Evolutionary conservation across 1,140 invertebrate species (phyloP).

Genomic region (Delia radicum): DNA sequence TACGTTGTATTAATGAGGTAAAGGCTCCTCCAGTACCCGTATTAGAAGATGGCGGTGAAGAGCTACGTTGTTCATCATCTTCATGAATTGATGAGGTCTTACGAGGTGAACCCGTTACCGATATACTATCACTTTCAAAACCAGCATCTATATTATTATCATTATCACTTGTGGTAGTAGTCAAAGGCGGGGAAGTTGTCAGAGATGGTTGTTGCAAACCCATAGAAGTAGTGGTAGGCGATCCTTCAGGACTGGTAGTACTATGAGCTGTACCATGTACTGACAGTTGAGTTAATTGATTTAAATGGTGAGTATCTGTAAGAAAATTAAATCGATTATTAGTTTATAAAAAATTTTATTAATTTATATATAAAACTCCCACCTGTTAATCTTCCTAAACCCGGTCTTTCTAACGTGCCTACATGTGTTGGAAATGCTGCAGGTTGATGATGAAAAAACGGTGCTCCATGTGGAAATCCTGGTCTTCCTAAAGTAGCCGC

Average conservation of each 20-base stretch:
- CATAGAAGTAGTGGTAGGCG: conserved; percentile 50
- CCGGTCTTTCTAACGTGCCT: conserved; percentile 53
- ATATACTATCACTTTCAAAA: conserved; percentile 66
- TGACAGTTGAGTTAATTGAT: conserved; percentile 40
- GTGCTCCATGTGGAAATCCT: conserved; percentile 44
- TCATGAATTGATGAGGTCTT: conserved; percentile 36
- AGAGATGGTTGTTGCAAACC: conserved; percentile 36
- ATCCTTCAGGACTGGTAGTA: conserved; percentile 66
- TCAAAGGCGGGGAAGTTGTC: conserved; percentile 35
- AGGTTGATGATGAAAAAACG: conserved; percentile 60
- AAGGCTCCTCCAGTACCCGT: conserved; percentile 43
- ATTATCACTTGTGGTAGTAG: conserved; percentile 40
- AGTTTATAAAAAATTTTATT: not conserved
- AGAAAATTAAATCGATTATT: not conserved
- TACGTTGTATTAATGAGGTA: conserved; percentile 51
- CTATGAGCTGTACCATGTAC: conserved; percentile 61
- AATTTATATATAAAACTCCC: conserved; percentile 26
- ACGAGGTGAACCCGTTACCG: conserved; percentile 64
- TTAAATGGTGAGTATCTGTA: conserved; percentile 33
- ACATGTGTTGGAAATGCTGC: conserved; percentile 64
- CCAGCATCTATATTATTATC: conserved; percentile 52
- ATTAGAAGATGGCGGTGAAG: conserved; percentile 44
- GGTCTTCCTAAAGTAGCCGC: conserved; percentile 53
- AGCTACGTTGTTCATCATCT: conserved; percentile 50
- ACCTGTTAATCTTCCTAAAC: conserved; percentile 41